phyloP scores from a whole-genome alignment of 2,113 vertebrate species.

The Dicentrarchus labrax region DNA sequence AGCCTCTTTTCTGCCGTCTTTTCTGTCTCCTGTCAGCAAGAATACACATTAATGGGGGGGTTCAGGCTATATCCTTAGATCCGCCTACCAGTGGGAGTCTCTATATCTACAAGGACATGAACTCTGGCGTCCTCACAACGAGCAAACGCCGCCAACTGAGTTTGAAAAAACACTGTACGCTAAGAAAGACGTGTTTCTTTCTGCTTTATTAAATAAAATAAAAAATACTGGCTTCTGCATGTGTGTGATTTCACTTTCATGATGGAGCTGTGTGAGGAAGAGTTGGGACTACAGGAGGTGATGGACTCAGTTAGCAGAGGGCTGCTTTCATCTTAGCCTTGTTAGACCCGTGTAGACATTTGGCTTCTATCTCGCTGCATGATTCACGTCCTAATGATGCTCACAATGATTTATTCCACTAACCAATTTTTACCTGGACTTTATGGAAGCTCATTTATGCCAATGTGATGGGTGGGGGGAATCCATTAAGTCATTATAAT shows the following conservation, averaged over 20 bases:
- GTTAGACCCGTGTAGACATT: conserved; percentile 31
- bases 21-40: background rate
- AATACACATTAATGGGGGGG: background rate
- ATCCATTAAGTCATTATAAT: too few relatives aligned
- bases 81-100: background rate
- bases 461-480: too few relatives aligned
- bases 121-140: background rate
- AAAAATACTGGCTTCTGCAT: conserved; percentile 13
- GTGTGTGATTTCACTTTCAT: conserved; percentile 44
- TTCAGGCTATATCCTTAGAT: conserved; percentile 10
- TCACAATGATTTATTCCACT: background rate
- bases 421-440: background rate
- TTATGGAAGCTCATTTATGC: too few relatives aligned
- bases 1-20: background rate
- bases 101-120: conserved; percentile 3
- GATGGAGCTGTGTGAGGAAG: conserved; percentile 30
- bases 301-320: conserved; percentile 25
- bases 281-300: conserved; percentile 43
- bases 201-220: background rate
- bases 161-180: background rate
- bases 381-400: background rate
- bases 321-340: conserved; percentile 44
- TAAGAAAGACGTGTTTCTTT: conserved; percentile 14
- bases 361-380: background rate
- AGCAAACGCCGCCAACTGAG: conserved; percentile 4